Evolutionary conservation across 2,797 vertebrate species (phyloP).

Genomic region (Miichthys miiuy): DNA sequence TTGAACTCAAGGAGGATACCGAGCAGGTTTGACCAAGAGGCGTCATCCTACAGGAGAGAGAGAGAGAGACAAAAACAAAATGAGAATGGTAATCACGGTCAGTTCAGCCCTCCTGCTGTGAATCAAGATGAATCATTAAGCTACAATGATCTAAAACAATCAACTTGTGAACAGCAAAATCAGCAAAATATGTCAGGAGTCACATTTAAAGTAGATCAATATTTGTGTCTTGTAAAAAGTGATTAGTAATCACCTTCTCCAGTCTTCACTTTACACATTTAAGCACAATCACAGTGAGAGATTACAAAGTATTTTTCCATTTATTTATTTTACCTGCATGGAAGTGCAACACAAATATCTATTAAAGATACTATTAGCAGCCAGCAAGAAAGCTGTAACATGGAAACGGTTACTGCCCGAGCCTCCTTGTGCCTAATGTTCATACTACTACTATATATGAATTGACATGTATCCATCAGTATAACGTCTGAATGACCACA

Average conservation of each 20-base stretch:
- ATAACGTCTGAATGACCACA: too few relatives aligned
- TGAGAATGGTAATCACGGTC: not conserved
- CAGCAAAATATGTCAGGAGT: conserved; percentile 13
- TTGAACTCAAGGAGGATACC: conserved; percentile 49
- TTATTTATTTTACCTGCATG: not conserved
- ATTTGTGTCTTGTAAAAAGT: conserved; percentile 16
- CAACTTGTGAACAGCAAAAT: not conserved
- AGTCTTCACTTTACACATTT: not conserved
- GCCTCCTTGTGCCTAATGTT: too few relatives aligned
- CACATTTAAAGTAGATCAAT: conserved; percentile 23
- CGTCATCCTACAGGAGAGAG: conserved; percentile 64
- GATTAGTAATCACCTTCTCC: conserved; percentile 4
- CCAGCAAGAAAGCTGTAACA: too few relatives aligned
- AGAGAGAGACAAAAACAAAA: not conserved
- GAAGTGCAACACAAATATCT: too few relatives aligned
- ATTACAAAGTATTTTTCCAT: not conserved
- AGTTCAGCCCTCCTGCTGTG: not conserved
- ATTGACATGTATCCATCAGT: too few relatives aligned
- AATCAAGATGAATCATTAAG: not conserved
- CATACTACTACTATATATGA: too few relatives aligned
- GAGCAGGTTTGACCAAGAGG: conserved; percentile 49
- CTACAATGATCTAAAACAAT: not conserved
- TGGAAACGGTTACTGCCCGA: too few relatives aligned
- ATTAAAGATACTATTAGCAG: too few relatives aligned
- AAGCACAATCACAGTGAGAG: not conserved